Evolutionary conservation across 2,888 invertebrate species (phyloP), one percentile per base, ranked within the genome.

Genomic region (Drosophila emarginata): DNA sequence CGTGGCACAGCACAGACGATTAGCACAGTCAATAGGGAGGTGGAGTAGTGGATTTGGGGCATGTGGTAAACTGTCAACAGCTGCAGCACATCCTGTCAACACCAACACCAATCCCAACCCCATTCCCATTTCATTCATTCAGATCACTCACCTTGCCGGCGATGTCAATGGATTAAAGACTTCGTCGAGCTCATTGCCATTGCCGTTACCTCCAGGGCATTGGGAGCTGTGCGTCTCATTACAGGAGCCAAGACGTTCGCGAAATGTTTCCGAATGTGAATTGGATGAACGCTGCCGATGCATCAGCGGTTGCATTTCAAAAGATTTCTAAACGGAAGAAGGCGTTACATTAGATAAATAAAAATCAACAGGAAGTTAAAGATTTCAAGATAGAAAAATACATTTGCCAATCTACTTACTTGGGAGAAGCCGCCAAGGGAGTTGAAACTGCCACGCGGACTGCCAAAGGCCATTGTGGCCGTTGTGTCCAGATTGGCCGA

Each of bases 201-300:
- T 32, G 2, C 9, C 11, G 11, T 64, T 79, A 15, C 81, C 79
- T 26, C 86, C 80, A 45, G 81, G 81, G 45, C 77, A 81, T 54
- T 76, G 76, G 39, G 78, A 78, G 72, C 82, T 87, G 62, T 89
- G 79, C 40, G 91, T 88, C 79, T 92, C 92, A 67, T 91, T 91
- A 74, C 90, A 92, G 69, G 91, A 92, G 67, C 91, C 90, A 63
- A 92, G 82, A 66, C 92, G 89, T 68, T 91, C 91, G 67, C 92
- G 91, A 79, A 88, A 90, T 64, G 87, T 75, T 64, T 91, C 91
- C 70, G 89, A 84, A 54, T 90, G 89, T 61, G 89, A 89, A 76
- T 89, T 89, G 63, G 89, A 87, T 58, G 89, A 89, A 67, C 90
- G 89, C 72, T 90, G 90, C 67, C 89, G 87, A 60, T 67, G 63